Evolutionary conservation across 2,888 invertebrate species (phyloP).

Genomic region (Athalia circularis): DNA sequence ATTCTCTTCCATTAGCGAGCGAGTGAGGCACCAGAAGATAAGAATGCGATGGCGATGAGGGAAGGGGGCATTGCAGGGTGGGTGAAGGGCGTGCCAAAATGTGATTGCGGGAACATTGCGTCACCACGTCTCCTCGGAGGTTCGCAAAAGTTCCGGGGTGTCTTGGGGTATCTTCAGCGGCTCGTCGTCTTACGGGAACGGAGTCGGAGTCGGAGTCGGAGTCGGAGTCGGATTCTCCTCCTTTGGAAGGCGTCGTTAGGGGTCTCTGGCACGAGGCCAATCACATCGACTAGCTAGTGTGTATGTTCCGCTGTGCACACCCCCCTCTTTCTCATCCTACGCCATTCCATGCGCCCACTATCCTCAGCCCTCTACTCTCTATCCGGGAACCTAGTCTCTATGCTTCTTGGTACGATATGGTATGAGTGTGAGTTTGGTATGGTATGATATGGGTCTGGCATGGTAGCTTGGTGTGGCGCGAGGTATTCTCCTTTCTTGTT

Average conservation of each 20-base stretch:
- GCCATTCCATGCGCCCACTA: constrained; percentile 29
- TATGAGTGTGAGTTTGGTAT: background rate
- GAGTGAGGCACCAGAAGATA: constrained; percentile 35
- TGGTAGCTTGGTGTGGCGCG: constrained; percentile 53
- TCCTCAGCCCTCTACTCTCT: constrained; percentile 54
- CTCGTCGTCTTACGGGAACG: constrained; percentile 56
- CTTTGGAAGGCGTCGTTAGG: constrained; percentile 72
- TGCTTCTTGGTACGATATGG: constrained; percentile 48
- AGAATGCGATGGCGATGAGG: constrained; percentile 38
- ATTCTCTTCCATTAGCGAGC: constrained; percentile 36
- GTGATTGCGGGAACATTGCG: constrained; percentile 72
- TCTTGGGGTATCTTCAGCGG: constrained; percentile 67
- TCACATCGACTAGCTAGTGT: constrained; percentile 71
- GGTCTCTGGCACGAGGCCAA: constrained; percentile 70
- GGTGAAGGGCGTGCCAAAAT: constrained; percentile 68
- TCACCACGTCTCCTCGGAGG: constrained; percentile 62
- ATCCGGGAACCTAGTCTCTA: constrained; percentile 52
- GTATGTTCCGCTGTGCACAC: constrained; percentile 62
- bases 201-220: constrained; percentile 15
- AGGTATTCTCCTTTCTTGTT: constrained; percentile 70
- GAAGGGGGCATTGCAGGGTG: constrained; percentile 22
- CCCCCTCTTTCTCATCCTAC: constrained; percentile 50
- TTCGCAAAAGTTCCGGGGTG: constrained; percentile 52
- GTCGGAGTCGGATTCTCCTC: constrained; percentile 68
- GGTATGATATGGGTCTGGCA: constrained; percentile 4